Base-by-base conservation (phyloP, 2,113 vertebrate species). In the Corynorhinus townsendii region DNA sequence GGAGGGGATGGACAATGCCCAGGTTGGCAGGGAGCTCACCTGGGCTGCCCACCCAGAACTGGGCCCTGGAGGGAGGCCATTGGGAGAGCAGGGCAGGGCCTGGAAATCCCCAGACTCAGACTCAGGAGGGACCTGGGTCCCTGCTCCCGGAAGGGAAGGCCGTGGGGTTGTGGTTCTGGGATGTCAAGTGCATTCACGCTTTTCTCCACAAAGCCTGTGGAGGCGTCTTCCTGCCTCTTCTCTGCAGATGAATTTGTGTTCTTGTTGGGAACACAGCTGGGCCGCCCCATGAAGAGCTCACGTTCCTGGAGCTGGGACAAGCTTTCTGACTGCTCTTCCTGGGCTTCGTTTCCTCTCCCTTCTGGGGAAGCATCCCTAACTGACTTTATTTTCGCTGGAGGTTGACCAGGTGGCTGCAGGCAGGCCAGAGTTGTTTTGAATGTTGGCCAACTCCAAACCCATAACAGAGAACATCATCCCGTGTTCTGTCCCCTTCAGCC, bases 101-200 rank as follows among this genome's bases (percentile, higher is more conserved):
- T 12, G 28, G 9, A 38, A 3, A 4, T 33, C 45, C 20, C 16
- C 28, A 11, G 88, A 54, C 45, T 52, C 49, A 17, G 49, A 5
- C n/a, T 40, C 73, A 24, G 1, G 30, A 33, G 47, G 47, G 28
- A 40, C 19, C 12, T 9, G 49, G 59, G 33, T 17, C 17, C 47
- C 54, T 12, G 20, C 28, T 14, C n/a, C 8, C 26, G 8, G 9
- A 10, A 26, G 30, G 66, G 56, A 59, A 40, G 71, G 47, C 20
- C 2, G 4, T 11, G 3, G 15, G 26, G 5, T 14, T 22, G 1
- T 9, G 9, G 54, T 6, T 15, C 75, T 64, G 3, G 0, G 0
- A 0, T 56, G 1, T 20, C 54, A 56, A 2, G 54, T 8, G 22
- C 7, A 24, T 56, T 3, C 20, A 56, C 20, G 0, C 54, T 56